These are phyloP conservation scores for Cephus cinctus DNA, from an alignment of 1,140 invertebrate species.

Conservation along the genomic window DNA sequence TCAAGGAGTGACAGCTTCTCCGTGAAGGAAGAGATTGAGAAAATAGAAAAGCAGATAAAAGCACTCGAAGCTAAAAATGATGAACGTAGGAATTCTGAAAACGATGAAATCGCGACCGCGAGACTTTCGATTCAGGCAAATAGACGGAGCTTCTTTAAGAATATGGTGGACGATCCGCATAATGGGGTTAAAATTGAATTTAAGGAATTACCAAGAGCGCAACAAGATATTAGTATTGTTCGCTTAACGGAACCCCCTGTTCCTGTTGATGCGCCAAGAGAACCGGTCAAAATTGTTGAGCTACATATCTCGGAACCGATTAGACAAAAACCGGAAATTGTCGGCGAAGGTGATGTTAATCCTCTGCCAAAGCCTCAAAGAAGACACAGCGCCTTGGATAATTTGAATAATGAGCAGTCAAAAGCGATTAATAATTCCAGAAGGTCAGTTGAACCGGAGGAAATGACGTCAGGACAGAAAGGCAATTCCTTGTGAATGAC, in stretches of 20 bases:
- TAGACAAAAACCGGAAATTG: conserved; percentile 28
- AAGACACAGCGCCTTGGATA: conserved; percentile 36
- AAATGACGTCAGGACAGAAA: conserved; percentile 14
- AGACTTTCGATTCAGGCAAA: conserved; percentile 37
- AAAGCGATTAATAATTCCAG: conserved; percentile 1
- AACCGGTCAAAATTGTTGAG: conserved; percentile 45
- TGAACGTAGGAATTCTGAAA: conserved; percentile 4
- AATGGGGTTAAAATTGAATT: conserved; percentile 39
- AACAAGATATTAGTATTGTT: conserved; percentile 42
- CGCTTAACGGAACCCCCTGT: conserved; percentile 31
- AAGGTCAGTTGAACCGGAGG: no score
- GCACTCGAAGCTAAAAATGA: conserved; percentile 30
- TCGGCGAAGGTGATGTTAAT: conserved; percentile 30
- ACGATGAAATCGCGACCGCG: not conserved
- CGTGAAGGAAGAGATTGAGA: conserved; percentile 48
- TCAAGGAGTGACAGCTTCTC: conserved; percentile 41
- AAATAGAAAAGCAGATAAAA: conserved; percentile 48
- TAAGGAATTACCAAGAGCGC: conserved; percentile 40
- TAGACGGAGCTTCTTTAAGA: conserved; percentile 41
- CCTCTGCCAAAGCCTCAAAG: conserved; percentile 37
- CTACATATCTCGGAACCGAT: conserved; percentile 50
- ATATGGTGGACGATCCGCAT: conserved; percentile 28
- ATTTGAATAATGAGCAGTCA: no score
- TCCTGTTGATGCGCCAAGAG: conserved; percentile 19
- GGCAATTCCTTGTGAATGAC: conserved; percentile 30